These are phyloP conservation scores for Lordiphosa collinella DNA, from an alignment of 1,140 invertebrate genomes.

Conservation along the genomic window DNA sequence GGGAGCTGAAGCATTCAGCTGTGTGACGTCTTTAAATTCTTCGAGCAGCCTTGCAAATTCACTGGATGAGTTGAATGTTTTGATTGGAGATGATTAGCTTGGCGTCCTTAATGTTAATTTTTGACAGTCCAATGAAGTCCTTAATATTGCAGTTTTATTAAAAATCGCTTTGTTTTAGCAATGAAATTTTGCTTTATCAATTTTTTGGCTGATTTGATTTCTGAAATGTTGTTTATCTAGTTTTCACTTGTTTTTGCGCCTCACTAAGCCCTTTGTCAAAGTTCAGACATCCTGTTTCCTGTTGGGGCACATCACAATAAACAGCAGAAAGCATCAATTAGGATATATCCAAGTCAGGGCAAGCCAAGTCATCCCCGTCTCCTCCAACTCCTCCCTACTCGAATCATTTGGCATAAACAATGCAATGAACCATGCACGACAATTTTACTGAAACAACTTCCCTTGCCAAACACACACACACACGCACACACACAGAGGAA, in stretches of 20 bases:
- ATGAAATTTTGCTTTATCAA: conserved; percentile 3
- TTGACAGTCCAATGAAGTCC: no score
- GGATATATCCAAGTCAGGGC: conserved; percentile 25
- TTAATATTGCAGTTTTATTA: no score
- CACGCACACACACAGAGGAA: neutral
- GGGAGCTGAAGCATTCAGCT: no score
- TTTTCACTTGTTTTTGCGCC: conserved; percentile 22
- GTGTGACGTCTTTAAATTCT: no score
- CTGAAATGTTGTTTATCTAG: conserved; percentile 19
- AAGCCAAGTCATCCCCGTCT: neutral
- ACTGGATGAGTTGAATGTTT: no score
- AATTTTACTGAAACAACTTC: conserved; percentile 52
- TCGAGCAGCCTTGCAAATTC: no score
- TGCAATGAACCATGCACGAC: conserved; percentile 54
- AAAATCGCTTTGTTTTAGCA: no score
- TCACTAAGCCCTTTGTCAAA: neutral
- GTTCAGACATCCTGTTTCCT: neutral
- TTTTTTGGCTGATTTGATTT: no score
- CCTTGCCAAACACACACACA: conserved; percentile 27
- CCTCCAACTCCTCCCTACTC: conserved; percentile 28
- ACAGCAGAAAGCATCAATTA: conserved; percentile 56
- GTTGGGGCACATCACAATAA: conserved; percentile 21
- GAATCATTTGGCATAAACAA: conserved; percentile 63
- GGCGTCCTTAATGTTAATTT: no score
- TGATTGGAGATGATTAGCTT: no score